Base-by-base conservation (phyloP, 2,888 invertebrate genomes). In the Lasioglossum oenotherae region DNA sequence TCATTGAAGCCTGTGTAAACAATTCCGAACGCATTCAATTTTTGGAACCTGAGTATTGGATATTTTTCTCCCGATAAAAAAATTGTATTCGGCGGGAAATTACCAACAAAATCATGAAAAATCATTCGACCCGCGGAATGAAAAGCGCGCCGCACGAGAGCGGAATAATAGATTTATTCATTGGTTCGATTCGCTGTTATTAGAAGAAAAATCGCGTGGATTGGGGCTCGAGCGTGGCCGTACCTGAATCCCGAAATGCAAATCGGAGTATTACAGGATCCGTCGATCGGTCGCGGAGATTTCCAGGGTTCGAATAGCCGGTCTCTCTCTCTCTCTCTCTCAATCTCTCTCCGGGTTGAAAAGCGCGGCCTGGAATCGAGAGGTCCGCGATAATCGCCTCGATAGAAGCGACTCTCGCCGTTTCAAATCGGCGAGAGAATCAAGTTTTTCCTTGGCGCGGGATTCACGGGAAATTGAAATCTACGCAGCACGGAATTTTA, bases 231-330 rank as follows among this genome's bases (percentile, higher is more conserved):
- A 27, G 23, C n/a, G 46, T 49, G 67, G 38, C 4, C 67, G 49
- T 38, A 64, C 41, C 46, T 80, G 38, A 69, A 75, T 75, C 53
- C 41, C 5, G 19, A 49, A 49, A 75, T 69, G 75, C n/a, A 49
- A 16, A 31, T 75, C 41, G 38, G 16, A 53, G 27, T 27, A 8
- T 41, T 14, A 16, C 27, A 23, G 38, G 8, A 67, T 23, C 23
- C 27, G 35, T 31, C 41, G 53, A 75, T 75, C 67, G n/a, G 41
- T 31, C 23, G 12, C 31, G 19, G 49, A 19, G 49, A 75, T 23
- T 16, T 31, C 27, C 23, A 23, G 8, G 35, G 49, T 23, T 12
- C 41, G 31, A 31, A 49, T 49, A 38, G 19, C 49, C 46, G 19
- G 57, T 31, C 10, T 64, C 53, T 23, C 38, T 67, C 53, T 31